Evolutionary conservation across 2,797 vertebrate genomes (phyloP).

Genomic region (Gobio occitaniae): DNA sequence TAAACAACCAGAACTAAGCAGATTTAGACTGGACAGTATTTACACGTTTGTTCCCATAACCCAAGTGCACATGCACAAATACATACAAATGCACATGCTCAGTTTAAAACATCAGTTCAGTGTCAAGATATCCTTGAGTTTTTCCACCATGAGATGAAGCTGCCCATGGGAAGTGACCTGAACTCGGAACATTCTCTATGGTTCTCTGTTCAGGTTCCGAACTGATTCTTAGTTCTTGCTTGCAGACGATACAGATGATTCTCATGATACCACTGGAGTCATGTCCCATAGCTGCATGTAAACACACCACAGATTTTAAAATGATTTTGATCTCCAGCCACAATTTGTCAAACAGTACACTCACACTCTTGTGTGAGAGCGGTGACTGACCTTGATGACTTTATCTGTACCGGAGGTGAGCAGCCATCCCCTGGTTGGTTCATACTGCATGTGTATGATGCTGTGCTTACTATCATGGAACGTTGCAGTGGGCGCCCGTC

Average conservation of each 20-base stretch:
- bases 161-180: not conserved
- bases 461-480: slow-evolving; percentile 97
- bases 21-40: slow-evolving; percentile 23
- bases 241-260: slow-evolving; percentile 8
- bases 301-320: slow-evolving; percentile 20
- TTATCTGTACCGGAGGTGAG: slow-evolving; percentile 95
- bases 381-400: slow-evolving; percentile 88
- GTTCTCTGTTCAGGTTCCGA: not conserved
- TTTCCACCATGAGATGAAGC: slow-evolving; percentile 14
- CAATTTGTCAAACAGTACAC: not conserved
- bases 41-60: slow-evolving; percentile 14
- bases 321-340: not conserved
- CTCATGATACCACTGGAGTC: slow-evolving; percentile 96
- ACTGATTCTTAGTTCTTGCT: not conserved
- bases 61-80: slow-evolving; percentile 22
- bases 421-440: slow-evolving; percentile 91
- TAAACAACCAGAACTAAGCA: slow-evolving; percentile 29
- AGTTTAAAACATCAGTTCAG: not conserved
- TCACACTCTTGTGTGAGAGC: not conserved
- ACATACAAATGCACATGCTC: slow-evolving; percentile 14
- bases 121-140: slow-evolving; percentile 7
- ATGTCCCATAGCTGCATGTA: slow-evolving; percentile 94
- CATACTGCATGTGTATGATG: slow-evolving; percentile 92
- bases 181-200: not conserved
- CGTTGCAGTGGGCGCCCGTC: slow-evolving; percentile 93